Evolutionary conservation across 35 echinoderm and acorn worm species (phyloP).

Genomic region (Strongylocentrotus purpuratus): DNA sequence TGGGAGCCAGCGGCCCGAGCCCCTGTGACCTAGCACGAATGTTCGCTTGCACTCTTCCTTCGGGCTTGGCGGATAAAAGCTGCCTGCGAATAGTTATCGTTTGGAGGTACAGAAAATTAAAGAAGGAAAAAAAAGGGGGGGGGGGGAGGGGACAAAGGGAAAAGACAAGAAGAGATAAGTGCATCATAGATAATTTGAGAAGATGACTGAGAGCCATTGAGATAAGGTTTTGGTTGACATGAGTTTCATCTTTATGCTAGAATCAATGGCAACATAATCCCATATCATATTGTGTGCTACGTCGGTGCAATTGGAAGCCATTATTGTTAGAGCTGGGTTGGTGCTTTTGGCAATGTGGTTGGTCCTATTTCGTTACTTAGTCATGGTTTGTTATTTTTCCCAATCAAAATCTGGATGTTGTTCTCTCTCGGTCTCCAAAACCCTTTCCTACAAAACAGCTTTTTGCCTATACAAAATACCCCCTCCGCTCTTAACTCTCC

Average conservation of each 20-base stretch:
- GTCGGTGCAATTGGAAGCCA: background rate
- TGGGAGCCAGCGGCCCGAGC: background rate
- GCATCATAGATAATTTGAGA: background rate
- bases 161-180: background rate
- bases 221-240: background rate
- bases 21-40: conserved; percentile 7
- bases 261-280: background rate
- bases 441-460: too few species aligned
- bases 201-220: background rate
- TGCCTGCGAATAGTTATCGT: background rate
- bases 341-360: background rate
- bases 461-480: too few species aligned
- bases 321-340: background rate
- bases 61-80: background rate
- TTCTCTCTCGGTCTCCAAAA: background rate
- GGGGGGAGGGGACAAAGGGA: background rate
- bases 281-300: background rate
- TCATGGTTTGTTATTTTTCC: background rate
- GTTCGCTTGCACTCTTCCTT: background rate
- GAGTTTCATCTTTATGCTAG: background rate
- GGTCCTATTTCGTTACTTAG: background rate
- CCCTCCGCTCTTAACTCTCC: too few species aligned
- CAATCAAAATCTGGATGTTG: background rate
- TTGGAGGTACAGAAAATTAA: background rate
- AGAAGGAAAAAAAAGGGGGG: background rate